These are phyloP conservation scores for Nycticebus coucang DNA, from an alignment of 2,113 vertebrate species.

Conservation along the genomic window DNA sequence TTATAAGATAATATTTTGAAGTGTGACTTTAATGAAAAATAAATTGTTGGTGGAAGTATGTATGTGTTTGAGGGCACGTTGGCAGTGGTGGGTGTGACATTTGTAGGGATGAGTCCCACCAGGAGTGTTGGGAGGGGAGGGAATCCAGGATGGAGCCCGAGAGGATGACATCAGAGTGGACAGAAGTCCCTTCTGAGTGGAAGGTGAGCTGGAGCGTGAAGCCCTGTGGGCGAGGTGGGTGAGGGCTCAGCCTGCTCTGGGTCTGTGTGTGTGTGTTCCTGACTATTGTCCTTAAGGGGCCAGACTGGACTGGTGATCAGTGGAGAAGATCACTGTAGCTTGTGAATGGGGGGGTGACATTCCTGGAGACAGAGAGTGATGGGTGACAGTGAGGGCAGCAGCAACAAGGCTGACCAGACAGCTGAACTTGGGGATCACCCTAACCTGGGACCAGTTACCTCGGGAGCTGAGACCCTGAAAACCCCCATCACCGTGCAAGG, in stretches of 20 bases:
- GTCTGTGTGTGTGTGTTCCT: not conserved
- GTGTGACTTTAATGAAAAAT: not conserved
- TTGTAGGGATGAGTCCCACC: not conserved
- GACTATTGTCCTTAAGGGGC: not conserved
- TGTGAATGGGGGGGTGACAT: not conserved
- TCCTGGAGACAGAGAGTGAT: not conserved
- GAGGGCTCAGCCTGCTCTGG: accelerated
- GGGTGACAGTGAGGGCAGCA: accelerated
- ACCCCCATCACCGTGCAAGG: accelerated
- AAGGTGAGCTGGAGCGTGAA: not conserved
- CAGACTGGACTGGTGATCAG: too few species aligned
- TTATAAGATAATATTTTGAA: not conserved
- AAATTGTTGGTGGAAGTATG: not conserved
- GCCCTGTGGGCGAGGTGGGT: not conserved
- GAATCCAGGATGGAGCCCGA: not conserved
- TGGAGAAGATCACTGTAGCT: not conserved
- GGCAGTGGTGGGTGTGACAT: not conserved
- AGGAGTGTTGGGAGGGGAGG: not conserved
- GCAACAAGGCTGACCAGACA: not conserved
- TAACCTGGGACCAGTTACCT: accelerated
- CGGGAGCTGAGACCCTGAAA: not conserved
- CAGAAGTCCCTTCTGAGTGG: too few species aligned
- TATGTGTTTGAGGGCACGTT: too few species aligned
- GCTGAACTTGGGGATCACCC: not conserved
- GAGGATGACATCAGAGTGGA: not conserved